Evolutionary conservation across 2,113 vertebrate species (phyloP), one percentile per base, ranked within the genome.

Genomic region (Nothobranchius furzeri): DNA sequence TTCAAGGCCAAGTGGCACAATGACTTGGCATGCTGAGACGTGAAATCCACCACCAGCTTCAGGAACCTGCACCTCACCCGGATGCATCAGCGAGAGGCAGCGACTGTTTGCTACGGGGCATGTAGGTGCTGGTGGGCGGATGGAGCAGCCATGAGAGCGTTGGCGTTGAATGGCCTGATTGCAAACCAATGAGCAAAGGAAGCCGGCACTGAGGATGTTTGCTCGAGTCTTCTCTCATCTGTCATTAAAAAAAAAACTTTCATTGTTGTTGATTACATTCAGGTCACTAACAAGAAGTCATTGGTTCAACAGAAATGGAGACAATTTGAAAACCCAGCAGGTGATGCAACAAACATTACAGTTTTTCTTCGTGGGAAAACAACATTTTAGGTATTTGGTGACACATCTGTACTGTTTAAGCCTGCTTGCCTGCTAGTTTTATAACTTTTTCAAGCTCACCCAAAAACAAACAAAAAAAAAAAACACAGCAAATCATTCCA

Each of bases 1-100:
- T 80, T 73, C 84, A 68, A 75, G 81, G 76, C 79, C 56, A 68
- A 71, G 73, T 77, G 85, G 71, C 72, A 64, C 42, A 45, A 67
- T 75, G 74, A 84, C 70, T 76, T 75, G 70, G 65, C 76, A 82
- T 14, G 51, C 66, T 68, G 61, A 68, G 76, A 85, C 62, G 76
- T 64, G 63, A 81, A 84, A 71, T 43, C 72, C 61, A 74, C 46
- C 46, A 36, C 64, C 60, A 80, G 76, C 78, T 70, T 64, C 67
- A 75, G 68, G 70, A 84, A 65, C 61, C 64, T 68, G 64, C 71
- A 46, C 74, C 69, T 76, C 61, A 73, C 67, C 81, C 63, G 68
- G 51, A 67, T 53, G 56, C 59, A 75, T 52, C 78, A 70, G 71
- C 35, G 65, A 66, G 72, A 48, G 72, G 70, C 72, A 72, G 80